Evolutionary conservation across 2,888 invertebrate genomes (phyloP).

Genomic region (Toxonevra muliebris): DNA sequence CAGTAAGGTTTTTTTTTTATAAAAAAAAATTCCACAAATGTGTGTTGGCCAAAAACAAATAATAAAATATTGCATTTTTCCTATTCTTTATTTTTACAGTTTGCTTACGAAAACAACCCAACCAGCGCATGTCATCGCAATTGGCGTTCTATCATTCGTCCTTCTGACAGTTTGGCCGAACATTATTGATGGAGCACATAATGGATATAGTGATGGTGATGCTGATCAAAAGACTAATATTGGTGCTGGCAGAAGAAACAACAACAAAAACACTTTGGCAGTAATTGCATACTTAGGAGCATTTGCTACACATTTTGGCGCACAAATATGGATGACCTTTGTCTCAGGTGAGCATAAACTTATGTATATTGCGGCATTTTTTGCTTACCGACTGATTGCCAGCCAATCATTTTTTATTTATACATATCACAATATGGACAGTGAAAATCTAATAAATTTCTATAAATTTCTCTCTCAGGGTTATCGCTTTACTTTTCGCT

Average conservation of each 20-base stretch:
- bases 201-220: conserved; percentile 7
- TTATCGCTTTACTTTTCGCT: conserved; percentile 85
- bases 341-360: conserved; percentile 74
- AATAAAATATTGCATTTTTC: conserved; percentile 8
- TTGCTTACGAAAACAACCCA: conserved; percentile 78
- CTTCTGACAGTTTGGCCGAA: conserved; percentile 67
- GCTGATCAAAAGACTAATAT: background rate
- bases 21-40: no score
- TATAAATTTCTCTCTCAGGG: conserved; percentile 67
- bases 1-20: no score
- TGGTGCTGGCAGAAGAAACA: conserved; percentile 58
- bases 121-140: conserved; percentile 79
- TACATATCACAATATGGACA: background rate
- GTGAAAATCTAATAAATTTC: background rate
- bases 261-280: conserved; percentile 46
- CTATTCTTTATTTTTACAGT: conserved; percentile 66
- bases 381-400: background rate
- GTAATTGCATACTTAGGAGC: conserved; percentile 78
- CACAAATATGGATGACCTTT: conserved; percentile 94
- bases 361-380: background rate
- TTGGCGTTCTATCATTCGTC: conserved; percentile 69
- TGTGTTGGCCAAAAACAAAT: background rate
- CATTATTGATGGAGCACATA: conserved; percentile 53
- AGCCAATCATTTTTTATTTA: background rate
- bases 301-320: conserved; percentile 84